phyloP scores from a whole-genome alignment of 2,888 invertebrate species.

The Exephanes ischioxanthus region DNA sequence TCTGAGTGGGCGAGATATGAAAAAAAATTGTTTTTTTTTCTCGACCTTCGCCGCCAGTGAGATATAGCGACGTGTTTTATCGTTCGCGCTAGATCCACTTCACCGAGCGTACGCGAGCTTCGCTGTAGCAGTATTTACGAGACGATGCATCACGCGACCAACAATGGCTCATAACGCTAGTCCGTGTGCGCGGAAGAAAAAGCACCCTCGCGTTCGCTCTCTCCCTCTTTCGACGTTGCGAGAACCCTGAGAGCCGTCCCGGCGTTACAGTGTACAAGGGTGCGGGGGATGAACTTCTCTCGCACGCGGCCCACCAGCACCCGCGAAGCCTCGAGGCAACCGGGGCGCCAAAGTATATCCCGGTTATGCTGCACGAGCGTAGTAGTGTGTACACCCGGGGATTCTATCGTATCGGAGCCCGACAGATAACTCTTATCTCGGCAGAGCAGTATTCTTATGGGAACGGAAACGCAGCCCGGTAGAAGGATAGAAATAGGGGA shows the following conservation, averaged over 20 bases:
- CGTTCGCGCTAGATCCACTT: constrained; percentile 48
- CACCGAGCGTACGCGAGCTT: constrained; percentile 60
- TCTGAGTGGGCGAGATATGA: neutral
- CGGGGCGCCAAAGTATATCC: constrained; percentile 36
- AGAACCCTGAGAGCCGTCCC: constrained; percentile 19
- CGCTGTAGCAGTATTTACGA: constrained; percentile 84
- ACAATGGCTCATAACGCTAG: constrained; percentile 83
- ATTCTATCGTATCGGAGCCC: constrained; percentile 82
- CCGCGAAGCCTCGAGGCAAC: constrained; percentile 56
- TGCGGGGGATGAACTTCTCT: constrained; percentile 56
- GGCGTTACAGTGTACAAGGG: constrained; percentile 5
- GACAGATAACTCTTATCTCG: constrained; percentile 83
- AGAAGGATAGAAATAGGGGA: constrained; percentile 43
- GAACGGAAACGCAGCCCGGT: constrained; percentile 48
- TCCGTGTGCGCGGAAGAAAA: constrained; percentile 79
- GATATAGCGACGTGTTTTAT: constrained; percentile 45
- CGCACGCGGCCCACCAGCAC: constrained; percentile 62
- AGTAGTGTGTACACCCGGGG: constrained; percentile 72
- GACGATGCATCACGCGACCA: constrained; percentile 83
- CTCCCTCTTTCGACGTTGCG: constrained; percentile 15
- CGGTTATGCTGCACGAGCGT: constrained; percentile 9
- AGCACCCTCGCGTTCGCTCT: constrained; percentile 67
- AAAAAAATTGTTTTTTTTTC: constrained; percentile 27
- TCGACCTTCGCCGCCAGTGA: constrained; percentile 22
- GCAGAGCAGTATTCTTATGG: constrained; percentile 81